Percentiles rank a stretch among this genome's conserved stretches.
phyloP scores from a whole-genome alignment of 2,113 vertebrate genomes.

The Collichthys lucidus region DNA sequence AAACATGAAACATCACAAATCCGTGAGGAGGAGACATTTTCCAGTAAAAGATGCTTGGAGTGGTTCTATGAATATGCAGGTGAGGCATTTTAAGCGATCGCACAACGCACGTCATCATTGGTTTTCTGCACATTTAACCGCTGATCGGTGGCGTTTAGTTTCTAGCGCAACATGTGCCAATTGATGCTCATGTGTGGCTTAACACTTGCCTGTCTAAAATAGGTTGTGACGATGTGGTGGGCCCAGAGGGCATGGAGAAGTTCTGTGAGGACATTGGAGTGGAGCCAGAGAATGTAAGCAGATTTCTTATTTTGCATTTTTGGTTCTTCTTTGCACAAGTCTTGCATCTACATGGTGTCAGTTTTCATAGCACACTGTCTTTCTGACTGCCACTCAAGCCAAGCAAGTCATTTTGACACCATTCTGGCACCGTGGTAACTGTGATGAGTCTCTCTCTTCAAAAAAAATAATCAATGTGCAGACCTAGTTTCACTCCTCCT shows the following conservation, averaged over 20 bases:
- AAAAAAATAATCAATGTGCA: neutral
- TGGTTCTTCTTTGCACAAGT: neutral
- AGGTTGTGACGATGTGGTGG: slow-evolving; percentile 96
- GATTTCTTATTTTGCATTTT: neutral
- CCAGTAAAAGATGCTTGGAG: slow-evolving; percentile 97
- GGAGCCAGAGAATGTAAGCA: slow-evolving; percentile 96
- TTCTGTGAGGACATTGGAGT: slow-evolving; percentile 99
- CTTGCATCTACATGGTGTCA: neutral
- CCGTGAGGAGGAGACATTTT: slow-evolving; percentile 94
- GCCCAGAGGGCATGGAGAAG: slow-evolving; percentile 99
- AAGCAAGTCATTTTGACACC: neutral
- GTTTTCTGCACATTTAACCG: neutral
- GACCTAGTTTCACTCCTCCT: neutral
- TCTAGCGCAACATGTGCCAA: neutral
- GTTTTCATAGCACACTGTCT: neutral
- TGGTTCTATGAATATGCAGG: slow-evolving; percentile 99
- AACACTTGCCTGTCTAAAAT: slow-evolving; percentile 35
- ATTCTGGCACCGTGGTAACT: neutral
- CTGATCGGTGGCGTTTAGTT: neutral
- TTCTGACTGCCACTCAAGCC: neutral
- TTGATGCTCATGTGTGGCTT: slow-evolving; percentile 4
- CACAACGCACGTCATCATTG: neutral
- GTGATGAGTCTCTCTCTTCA: neutral
- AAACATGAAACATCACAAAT: slow-evolving; percentile 95
- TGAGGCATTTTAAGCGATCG: slow-evolving; percentile 60